Evolutionary conservation across 2,113 vertebrate species (phyloP).

Genomic region (Bostrychus sinensis): DNA sequence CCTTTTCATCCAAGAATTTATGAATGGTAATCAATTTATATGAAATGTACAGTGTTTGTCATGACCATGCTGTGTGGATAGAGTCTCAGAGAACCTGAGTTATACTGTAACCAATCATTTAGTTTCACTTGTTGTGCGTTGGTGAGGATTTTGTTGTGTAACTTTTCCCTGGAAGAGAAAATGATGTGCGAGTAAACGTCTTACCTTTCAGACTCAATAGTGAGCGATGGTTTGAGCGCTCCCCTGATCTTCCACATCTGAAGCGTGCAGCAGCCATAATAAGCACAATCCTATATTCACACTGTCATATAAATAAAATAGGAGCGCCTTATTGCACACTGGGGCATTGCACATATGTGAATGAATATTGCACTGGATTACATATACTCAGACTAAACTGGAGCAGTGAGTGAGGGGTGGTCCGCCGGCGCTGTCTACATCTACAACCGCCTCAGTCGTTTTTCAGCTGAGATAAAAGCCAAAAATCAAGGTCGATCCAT

Average conservation of each 20-base stretch:
- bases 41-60: too few species aligned
- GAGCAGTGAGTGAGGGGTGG: slow-evolving; percentile 1
- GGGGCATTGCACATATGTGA: slow-evolving; percentile 4
- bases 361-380: slow-evolving; percentile 8
- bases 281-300: background rate
- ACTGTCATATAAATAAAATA: background rate
- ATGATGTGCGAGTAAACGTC: background rate
- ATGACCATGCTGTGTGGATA: too few species aligned
- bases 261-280: background rate
- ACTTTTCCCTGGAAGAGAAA: slow-evolving; percentile 3
- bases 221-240: background rate
- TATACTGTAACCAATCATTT: background rate
- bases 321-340: background rate
- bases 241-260: background rate
- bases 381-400: background rate
- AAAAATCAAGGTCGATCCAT: background rate
- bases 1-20: too few species aligned
- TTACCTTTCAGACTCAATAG: slow-evolving; percentile 9
- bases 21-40: too few species aligned
- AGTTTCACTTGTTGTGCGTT: background rate
- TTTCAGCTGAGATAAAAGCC: background rate
- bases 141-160: background rate
- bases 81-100: background rate
- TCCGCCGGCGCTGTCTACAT: background rate
- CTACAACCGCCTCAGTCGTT: too few species aligned